Conservation (phyloP, 35 echinoderm and acorn worm species). For the Holothuria glaberrima region DNA sequence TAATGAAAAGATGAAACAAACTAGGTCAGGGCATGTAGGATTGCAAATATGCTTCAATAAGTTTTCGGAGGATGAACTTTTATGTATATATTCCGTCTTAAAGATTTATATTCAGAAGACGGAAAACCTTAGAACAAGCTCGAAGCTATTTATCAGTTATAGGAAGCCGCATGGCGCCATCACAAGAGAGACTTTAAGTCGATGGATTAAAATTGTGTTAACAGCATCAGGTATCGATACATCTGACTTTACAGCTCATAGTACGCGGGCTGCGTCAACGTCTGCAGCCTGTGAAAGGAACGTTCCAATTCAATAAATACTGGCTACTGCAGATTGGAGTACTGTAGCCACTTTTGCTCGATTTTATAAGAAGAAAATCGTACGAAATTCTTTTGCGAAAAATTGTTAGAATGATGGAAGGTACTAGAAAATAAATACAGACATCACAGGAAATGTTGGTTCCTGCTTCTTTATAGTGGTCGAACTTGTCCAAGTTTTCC, state of each 20-base stretch:
- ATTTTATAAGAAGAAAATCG: background rate
- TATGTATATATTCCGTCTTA: too few species aligned
- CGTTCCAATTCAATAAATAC: slow-evolving; percentile 26
- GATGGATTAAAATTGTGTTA: slow-evolving; percentile 37
- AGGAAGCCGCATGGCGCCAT: slow-evolving; percentile 13
- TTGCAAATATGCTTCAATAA: slow-evolving; percentile 28
- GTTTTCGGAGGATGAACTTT: slow-evolving; percentile 35
- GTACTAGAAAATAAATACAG: too few species aligned
- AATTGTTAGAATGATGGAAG: too few species aligned
- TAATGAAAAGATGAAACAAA: too few species aligned
- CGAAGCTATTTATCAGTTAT: slow-evolving; percentile 28
- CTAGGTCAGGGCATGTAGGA: slow-evolving; percentile 27
- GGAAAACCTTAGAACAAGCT: slow-evolving; percentile 28
- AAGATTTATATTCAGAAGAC: too few species aligned
- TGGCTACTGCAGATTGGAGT: slow-evolving; percentile 30
- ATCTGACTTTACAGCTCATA: slow-evolving; percentile 27
- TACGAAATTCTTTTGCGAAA: slow-evolving; percentile 35
- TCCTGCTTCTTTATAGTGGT: too few species aligned
- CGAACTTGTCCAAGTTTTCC: too few species aligned
- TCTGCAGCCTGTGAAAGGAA: slow-evolving; percentile 18
- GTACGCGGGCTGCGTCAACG: slow-evolving; percentile 42
- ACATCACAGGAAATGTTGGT: too few species aligned
- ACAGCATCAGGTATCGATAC: slow-evolving; percentile 30
- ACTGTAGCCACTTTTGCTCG: too few species aligned
- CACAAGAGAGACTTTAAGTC: slow-evolving; percentile 49